Percentiles rank a stretch among this genome's conserved stretches.
Evolutionary conservation across 2,797 vertebrate genomes (phyloP).

Genomic region (Lepidocolaptes lacrymiger): DNA sequence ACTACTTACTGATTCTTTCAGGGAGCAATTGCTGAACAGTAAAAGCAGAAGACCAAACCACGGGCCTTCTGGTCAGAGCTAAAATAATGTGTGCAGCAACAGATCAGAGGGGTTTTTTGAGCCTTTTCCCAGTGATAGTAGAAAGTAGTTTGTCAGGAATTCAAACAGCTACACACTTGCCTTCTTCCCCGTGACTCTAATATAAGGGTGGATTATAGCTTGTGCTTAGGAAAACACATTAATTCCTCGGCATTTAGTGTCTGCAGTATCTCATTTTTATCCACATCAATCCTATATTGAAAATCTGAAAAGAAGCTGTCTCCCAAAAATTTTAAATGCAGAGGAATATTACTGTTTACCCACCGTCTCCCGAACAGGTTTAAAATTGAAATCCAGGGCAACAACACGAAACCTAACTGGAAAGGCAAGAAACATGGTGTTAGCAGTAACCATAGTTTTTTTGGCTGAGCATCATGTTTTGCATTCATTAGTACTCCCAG

Average conservation of each 20-base stretch:
- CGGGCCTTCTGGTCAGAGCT: background rate
- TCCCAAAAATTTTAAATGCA: background rate
- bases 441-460: background rate
- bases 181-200: background rate
- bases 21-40: background rate
- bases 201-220: background rate
- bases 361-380: constrained; percentile 64
- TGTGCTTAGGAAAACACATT: background rate
- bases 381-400: constrained; percentile 69
- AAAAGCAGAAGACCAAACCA: rapidly evolving
- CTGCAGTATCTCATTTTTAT: background rate
- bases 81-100: background rate
- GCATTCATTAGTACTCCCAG: background rate
- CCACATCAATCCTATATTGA: background rate
- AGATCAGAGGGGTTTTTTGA: background rate
- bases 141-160: background rate
- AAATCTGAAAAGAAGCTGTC: background rate
- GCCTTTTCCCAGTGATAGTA: background rate
- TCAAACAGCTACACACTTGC: background rate
- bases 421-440: background rate
- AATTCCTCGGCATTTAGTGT: background rate
- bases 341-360: constrained; percentile 5
- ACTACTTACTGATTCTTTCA: background rate
- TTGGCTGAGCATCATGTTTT: background rate
- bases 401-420: constrained; percentile 70